Conservation (phyloP, 1,140 invertebrate genomes). For the Archegozetes longisetosus region DNA sequence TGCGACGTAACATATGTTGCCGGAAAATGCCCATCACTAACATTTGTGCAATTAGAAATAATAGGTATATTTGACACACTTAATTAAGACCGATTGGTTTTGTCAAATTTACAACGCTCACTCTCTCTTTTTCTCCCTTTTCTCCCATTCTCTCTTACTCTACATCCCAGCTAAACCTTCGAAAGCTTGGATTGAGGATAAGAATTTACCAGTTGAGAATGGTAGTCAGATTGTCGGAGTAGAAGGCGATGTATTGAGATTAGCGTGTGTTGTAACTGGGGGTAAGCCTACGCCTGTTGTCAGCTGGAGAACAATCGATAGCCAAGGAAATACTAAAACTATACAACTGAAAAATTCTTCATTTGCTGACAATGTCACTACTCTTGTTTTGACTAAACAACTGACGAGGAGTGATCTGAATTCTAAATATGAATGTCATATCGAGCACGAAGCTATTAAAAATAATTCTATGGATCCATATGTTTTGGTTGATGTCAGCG, state of each 20-base stretch:
- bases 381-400: conserved; percentile 42
- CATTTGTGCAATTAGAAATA: conserved; percentile 23
- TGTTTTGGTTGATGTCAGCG: conserved; percentile 59
- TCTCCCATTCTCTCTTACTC: not conserved
- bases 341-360: not conserved
- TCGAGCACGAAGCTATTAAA: conserved; percentile 26
- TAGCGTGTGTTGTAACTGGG: conserved; percentile 15
- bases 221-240: not conserved
- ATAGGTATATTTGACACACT: conserved; percentile 19
- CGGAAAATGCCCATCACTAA: conserved; percentile 25
- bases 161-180: conserved; percentile 10
- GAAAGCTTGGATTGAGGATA: conserved; percentile 7
- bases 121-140: not conserved
- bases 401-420: conserved; percentile 57
- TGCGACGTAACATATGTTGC: conserved; percentile 24
- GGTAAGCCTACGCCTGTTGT: conserved; percentile 59
- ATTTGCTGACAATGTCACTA: not conserved
- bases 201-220: not conserved
- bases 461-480: conserved; percentile 40
- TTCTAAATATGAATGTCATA: conserved; percentile 49
- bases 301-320: conserved; percentile 45
- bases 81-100: not conserved
- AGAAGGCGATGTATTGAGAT: conserved; percentile 12
- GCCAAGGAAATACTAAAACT: conserved; percentile 3
- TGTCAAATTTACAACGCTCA: not conserved